A percentile compares a stretch with the other conserved stretches of the same genome.
phyloP scores from a whole-genome alignment of 2,888 invertebrate species.

The Scrobipalpa atriplicella region DNA sequence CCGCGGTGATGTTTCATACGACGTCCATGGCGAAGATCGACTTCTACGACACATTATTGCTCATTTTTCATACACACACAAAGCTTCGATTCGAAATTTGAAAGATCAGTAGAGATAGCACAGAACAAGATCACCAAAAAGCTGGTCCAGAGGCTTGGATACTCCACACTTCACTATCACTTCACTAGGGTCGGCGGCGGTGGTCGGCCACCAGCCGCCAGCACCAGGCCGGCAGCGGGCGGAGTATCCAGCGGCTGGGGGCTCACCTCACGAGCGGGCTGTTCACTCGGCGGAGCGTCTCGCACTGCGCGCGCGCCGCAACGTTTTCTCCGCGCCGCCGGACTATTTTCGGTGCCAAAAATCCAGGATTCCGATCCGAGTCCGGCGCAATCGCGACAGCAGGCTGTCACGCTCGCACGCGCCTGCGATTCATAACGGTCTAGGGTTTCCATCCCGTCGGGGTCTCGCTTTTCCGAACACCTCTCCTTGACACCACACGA shows the following conservation, averaged over 20 bases:
- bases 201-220: conserved; percentile 32
- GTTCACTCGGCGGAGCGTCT: conserved; percentile 82
- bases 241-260: conserved; percentile 58
- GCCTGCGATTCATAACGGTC: conserved; percentile 24
- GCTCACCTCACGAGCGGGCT: conserved; percentile 80
- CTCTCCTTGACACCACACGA: conserved; percentile 2
- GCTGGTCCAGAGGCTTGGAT: conserved; percentile 54
- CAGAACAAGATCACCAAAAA: conserved; percentile 35
- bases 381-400: conserved; percentile 61
- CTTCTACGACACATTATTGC: conserved; percentile 12
- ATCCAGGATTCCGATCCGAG: conserved; percentile 73
- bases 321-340: conserved; percentile 68
- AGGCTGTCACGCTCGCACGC: conserved; percentile 62
- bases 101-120: conserved; percentile 1
- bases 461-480: conserved; percentile 18
- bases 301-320: conserved; percentile 77
- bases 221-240: conserved; percentile 34
- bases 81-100: conserved; percentile 28
- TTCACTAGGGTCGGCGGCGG: conserved; percentile 32
- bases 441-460: conserved; percentile 20
- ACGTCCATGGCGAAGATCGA: conserved; percentile 27
- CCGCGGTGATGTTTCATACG: conserved; percentile 40
- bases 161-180: conserved; percentile 54
- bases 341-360: conserved; percentile 82
- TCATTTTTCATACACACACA: conserved; percentile 33